Evolutionary conservation across 2,888 invertebrate species (phyloP), one percentile per base, ranked within the genome.

Genomic region (Gonocerus acuteangulatus): DNA sequence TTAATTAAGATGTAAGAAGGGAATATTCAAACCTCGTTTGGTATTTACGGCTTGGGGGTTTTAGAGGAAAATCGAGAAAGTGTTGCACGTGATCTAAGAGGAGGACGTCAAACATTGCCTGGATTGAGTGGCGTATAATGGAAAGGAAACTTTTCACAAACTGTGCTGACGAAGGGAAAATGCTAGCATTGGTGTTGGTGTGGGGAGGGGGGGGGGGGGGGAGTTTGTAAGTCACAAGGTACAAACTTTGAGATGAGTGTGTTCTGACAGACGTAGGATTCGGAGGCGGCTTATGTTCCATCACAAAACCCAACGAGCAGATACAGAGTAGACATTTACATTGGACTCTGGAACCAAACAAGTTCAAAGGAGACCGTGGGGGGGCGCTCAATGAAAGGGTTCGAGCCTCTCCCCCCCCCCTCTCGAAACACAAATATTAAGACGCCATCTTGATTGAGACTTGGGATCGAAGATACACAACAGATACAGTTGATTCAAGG

Each of bases 371-470:
- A 32, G 57, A 42, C 47, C 49, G 16, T 22, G 49, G 19, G 27
- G 32, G 49, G 2, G 23, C n/a, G 34, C 32, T 32, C 19, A 52
- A 52, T 52, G 52, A 52, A 52, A 52, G 52, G 52, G 52, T 52
- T 52, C 18, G 51, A 27, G 19, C 52, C 52, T 19, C 48, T 27
- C 16, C 47, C 51, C 51, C 34, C 27, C 48, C 16, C 48, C 22
- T 39, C 42, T 15, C 42, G 34, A 59, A 59, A 59, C 48, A 59
- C 59, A 59, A 59, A 59, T 59, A 59, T 59, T 59, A 59, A 59
- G 59, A 48, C 59, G 59, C 59, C 59, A 59, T 59, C 59, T 59
- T 59, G 59, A 59, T 59, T 59, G 59, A 59, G 59, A 59, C 59
- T 59, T 59, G 59, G 59, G 36, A 59, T 59, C 59, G 59, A 59